Percentiles rank a stretch among this genome's conserved stretches.
Evolutionary conservation across 1,140 invertebrate species (phyloP).

Genomic region (Drosophila nikananu): DNA sequence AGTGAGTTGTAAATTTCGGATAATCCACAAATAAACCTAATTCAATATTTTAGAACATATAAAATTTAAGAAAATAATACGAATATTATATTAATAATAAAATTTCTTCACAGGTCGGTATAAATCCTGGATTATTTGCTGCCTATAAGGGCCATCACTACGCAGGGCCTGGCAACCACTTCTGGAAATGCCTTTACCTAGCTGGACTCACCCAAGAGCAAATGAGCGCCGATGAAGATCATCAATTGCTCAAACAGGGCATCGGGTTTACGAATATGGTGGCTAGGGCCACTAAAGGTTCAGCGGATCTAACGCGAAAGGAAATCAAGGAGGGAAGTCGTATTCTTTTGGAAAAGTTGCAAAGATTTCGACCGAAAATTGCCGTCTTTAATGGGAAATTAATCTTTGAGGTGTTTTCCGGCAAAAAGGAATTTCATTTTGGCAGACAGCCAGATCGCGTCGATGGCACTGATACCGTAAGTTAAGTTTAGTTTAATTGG

Average conservation of each 20-base stretch:
- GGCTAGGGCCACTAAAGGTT: slow-evolving; percentile 96
- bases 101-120: slow-evolving; percentile 92
- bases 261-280: slow-evolving; percentile 99
- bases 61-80: background rate
- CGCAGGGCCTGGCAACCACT: slow-evolving; percentile 99
- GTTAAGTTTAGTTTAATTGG: slow-evolving; percentile 62
- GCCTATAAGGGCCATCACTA: slow-evolving; percentile 99
- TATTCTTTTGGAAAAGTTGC: slow-evolving; percentile 95
- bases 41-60: background rate
- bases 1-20: slow-evolving; percentile 90
- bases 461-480: slow-evolving; percentile 97
- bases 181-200: slow-evolving; percentile 99
- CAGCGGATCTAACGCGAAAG: slow-evolving; percentile 96
- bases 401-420: slow-evolving; percentile 98
- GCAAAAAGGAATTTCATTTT: slow-evolving; percentile 98
- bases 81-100: background rate
- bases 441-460: slow-evolving; percentile 97
- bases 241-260: slow-evolving; percentile 95
- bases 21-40: background rate
- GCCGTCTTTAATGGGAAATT: slow-evolving; percentile 99
- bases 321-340: slow-evolving; percentile 98
- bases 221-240: slow-evolving; percentile 98
- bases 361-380: slow-evolving; percentile 97
- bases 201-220: slow-evolving; percentile 97
- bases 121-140: slow-evolving; percentile 98